Evolutionary conservation across 2,797 vertebrate genomes (phyloP), one percentile per base, ranked within the genome.

Genomic region (Notoglanidium macrostoma): DNA sequence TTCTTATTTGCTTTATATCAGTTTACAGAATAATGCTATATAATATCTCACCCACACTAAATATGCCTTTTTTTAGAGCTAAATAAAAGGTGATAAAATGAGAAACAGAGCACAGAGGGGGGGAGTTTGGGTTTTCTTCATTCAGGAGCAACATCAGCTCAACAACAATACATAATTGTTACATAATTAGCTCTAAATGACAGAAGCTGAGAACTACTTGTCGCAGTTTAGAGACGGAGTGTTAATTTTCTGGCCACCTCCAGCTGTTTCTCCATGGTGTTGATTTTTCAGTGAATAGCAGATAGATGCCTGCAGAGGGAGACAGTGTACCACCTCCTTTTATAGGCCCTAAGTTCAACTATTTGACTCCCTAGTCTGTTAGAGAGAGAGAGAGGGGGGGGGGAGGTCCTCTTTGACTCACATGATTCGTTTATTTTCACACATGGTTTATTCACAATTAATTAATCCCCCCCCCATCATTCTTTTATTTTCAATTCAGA

Each of bases 181-280:
- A 89, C 84, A 89, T 91, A 91, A 91, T 90, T 90, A 90, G 77
- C 63, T 88, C 82, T 85, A 89, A 91, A 90, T 49, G 82, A 84
- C 87, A 87, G 88, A 89, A 90, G 82, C 90, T 91, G 87, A 88
- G 86, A 91, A 91, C 84, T 85, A 72, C 81, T 86, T 82, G 81
- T 91, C 87, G 89, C 90, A 90, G 87, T 67, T 88, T 85, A 76
- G 84, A 67, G 5, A 83, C 35, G 1, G 55, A 76, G 89, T 91
- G 90, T 83, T 90, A 90, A 90, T 89, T 73, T 87, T 63, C 81
- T 67, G 57, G 81, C 59, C 40, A 51, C 89, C 88, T 89, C 89
- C 90, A 91, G 89, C 87, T 90, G 90, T 86, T 90, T 70, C 89
- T 82, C 54, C 63, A 78, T 85, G 89, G 76, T 81, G 40, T 87